Evolutionary conservation across 1,140 invertebrate species (phyloP).

Genomic region (Dufourea novaeangliae): DNA sequence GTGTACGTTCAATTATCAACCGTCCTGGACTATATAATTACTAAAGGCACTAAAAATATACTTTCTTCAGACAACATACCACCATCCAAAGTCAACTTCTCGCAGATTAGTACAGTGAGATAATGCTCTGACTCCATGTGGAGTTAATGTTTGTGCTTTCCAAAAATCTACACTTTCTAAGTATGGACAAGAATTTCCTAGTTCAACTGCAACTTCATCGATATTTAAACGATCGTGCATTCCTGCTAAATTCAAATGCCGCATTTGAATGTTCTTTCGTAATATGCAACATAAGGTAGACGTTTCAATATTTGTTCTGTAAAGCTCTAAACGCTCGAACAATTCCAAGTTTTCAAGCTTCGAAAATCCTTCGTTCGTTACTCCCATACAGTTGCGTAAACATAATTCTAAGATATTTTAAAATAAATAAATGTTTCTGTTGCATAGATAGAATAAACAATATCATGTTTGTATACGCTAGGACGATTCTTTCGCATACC

Average conservation of each 20-base stretch:
- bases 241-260: conserved; percentile 87
- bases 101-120: conserved; percentile 87
- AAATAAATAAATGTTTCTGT: conserved; percentile 10
- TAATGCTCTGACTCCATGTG: conserved; percentile 86
- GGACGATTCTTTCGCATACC: conserved; percentile 80
- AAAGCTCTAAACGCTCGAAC: conserved; percentile 89
- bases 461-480: no score
- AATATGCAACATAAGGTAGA: conserved; percentile 85
- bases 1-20: not conserved
- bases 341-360: conserved; percentile 84
- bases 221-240: conserved; percentile 83
- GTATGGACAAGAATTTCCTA: conserved; percentile 85
- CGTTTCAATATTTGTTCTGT: conserved; percentile 86
- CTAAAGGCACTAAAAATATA: conserved; percentile 20
- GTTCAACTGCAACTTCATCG: conserved; percentile 86
- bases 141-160: conserved; percentile 89
- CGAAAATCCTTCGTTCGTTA: conserved; percentile 84
- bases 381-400: conserved; percentile 83
- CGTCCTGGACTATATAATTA: conserved; percentile 9
- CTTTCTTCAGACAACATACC: conserved; percentile 83
- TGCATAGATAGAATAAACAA: no score
- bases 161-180: conserved; percentile 91
- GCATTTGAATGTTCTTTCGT: conserved; percentile 85
- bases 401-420: conserved; percentile 83
- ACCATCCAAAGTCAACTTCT: conserved; percentile 95